Conservation (phyloP, 2,888 invertebrate species). For the Caenorhabditis drosophilae region DNA sequence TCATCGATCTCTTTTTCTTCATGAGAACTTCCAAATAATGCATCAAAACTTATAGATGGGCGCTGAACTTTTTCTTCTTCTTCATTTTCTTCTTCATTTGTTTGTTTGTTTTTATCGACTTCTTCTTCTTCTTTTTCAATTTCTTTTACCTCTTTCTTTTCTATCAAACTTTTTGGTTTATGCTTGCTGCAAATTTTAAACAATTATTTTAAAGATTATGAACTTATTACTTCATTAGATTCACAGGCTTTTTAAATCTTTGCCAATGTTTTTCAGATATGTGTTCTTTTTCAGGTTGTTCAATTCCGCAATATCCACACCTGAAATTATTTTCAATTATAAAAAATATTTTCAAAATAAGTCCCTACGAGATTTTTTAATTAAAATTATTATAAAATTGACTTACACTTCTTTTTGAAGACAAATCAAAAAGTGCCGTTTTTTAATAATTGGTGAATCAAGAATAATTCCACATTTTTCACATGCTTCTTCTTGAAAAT, state of each 20-base stretch:
- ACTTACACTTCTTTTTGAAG: no score
- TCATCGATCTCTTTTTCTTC: no score
- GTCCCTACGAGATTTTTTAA: no score
- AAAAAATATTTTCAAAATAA: no score
- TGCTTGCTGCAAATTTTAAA: no score
- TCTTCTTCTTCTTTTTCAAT: neutral
- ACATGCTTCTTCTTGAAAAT: slow-evolving; percentile 25
- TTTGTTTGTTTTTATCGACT: no score
- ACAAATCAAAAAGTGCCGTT: neutral
- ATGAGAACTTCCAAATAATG: no score
- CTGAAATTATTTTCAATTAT: slow-evolving; percentile 10
- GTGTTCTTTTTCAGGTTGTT: slow-evolving; percentile 25
- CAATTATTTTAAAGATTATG: no score
- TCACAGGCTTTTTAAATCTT: slow-evolving; percentile 1
- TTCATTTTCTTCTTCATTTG: neutral
- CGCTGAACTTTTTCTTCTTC: no score
- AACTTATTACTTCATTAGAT: neutral
- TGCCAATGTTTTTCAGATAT: slow-evolving; percentile 29
- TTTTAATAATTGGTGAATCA: slow-evolving; percentile 10
- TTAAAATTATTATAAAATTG: no score
- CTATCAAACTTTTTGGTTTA: no score
- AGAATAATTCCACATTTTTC: slow-evolving; percentile 9
- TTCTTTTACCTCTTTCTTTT: neutral
- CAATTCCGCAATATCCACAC: slow-evolving; percentile 36
- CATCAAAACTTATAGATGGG: no score